These are phyloP conservation scores for Acyrthosiphon pisum DNA, from an alignment of 1,140 invertebrate species.

Conservation along the genomic window DNA sequence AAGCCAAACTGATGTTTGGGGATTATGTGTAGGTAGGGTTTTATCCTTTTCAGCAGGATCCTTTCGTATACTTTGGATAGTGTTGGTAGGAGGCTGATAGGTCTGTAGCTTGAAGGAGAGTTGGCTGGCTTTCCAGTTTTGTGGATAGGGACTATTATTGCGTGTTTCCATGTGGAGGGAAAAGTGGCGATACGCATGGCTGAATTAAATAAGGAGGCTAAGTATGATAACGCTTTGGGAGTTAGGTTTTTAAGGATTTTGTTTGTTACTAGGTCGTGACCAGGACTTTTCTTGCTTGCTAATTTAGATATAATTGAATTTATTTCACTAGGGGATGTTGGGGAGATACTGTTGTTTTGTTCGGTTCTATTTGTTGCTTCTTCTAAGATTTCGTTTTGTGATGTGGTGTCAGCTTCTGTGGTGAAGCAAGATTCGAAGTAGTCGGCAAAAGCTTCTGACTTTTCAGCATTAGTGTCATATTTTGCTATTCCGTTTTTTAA, in stretches of 20 bases:
- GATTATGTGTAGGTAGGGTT: conserved; percentile 36
- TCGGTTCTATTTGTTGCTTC: not conserved
- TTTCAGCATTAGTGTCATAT: not conserved
- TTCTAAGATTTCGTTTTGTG: not conserved
- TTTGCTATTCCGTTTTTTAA: not conserved
- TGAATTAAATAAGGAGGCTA: conserved; percentile 62
- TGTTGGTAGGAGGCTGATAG: conserved; percentile 62
- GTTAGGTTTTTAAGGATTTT: conserved; percentile 60
- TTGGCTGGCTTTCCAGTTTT: conserved; percentile 63
- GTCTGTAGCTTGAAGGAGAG: conserved; percentile 61
- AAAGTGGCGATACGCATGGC: conserved; percentile 61
- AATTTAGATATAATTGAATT: not conserved
- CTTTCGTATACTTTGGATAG: conserved; percentile 62
- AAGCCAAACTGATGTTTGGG: conserved; percentile 64
- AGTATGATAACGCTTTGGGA: conserved; percentile 59
- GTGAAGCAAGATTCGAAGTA: not conserved
- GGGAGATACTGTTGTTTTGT: not conserved
- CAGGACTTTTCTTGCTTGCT: conserved; percentile 61
- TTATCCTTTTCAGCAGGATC: conserved; percentile 60
- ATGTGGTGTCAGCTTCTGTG: not conserved
- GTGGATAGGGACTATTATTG: conserved; percentile 62
- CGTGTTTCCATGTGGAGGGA: conserved; percentile 62
- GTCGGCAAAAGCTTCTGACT: not conserved
- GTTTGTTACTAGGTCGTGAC: conserved; percentile 60
- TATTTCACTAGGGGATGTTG: conserved; percentile 26